phyloP scores from a whole-genome alignment of 2,888 invertebrate species.

The Hermaeophaga mercurialis region DNA sequence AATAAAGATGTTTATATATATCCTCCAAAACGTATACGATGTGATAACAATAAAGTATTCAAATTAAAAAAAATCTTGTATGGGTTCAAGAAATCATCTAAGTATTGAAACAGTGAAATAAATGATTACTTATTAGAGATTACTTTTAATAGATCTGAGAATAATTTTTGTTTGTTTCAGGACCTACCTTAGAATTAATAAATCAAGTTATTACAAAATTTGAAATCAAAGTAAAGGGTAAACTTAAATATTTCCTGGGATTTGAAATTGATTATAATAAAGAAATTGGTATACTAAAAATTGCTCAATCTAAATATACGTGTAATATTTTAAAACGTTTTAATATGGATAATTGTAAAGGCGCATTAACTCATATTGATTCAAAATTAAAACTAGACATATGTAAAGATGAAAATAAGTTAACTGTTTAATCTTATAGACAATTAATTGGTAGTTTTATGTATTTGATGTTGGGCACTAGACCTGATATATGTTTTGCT shows the following conservation, averaged over 20 bases:
- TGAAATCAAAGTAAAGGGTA: background rate
- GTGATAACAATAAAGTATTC: slow-evolving; percentile 2
- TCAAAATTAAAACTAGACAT: background rate
- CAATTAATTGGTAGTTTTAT: background rate
- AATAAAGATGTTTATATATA: slow-evolving; percentile 20
- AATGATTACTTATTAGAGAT: slow-evolving; percentile 13
- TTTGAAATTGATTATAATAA: background rate
- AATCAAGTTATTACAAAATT: background rate
- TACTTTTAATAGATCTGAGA: background rate
- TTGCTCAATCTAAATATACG: background rate
- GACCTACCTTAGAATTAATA: background rate
- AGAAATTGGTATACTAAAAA: background rate
- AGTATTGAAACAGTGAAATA: slow-evolving; percentile 21
- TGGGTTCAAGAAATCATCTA: slow-evolving; percentile 18
- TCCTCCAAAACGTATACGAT: slow-evolving; percentile 14
- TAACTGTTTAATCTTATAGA: background rate
- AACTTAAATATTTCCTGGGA: background rate
- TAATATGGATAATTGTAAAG: slow-evolving; percentile 4
- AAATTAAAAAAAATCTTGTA: slow-evolving; percentile 17
- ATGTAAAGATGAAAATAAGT: background rate
- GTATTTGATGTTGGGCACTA: background rate
- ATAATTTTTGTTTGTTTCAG: background rate
- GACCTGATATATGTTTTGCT: background rate
- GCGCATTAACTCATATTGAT: background rate
- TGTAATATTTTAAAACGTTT: background rate